A percentile compares a stretch with the other conserved stretches of the same genome.
Conservation (phyloP, 2,888 invertebrate species). For the Amiota minor region DNA sequence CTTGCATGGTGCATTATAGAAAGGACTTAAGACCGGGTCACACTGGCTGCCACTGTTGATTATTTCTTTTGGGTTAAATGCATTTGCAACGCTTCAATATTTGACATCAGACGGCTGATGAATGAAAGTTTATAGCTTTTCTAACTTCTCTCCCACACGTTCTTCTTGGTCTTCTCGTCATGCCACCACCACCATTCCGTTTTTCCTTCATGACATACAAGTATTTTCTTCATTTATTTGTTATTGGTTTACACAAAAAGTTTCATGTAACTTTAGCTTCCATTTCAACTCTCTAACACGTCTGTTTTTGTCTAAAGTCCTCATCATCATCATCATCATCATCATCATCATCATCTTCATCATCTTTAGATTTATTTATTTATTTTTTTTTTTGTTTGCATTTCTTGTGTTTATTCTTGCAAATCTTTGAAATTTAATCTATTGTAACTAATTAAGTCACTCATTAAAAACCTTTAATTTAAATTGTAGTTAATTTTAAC, state of each 20-base stretch:
- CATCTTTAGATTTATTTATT: not conserved
- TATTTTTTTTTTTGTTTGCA: too few relatives aligned
- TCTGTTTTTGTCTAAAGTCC: not conserved
- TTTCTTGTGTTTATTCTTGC: slow-evolving; percentile 35
- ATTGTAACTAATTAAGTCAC: slow-evolving; percentile 63
- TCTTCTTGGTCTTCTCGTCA: too few relatives aligned
- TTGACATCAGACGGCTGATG: not conserved
- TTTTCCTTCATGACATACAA: too few relatives aligned
- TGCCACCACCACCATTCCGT: too few relatives aligned
- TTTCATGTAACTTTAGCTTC: too few relatives aligned
- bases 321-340: not conserved
- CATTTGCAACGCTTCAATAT: slow-evolving; percentile 21
- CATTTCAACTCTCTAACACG: too few relatives aligned
- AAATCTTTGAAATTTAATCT: slow-evolving; percentile 65
- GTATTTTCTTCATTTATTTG: too few relatives aligned
- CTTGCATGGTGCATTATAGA: not conserved
- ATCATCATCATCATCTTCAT: not conserved
- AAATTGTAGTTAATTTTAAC: slow-evolving; percentile 56
- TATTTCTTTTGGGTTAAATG: not conserved
- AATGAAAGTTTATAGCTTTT: too few relatives aligned
- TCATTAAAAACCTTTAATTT: slow-evolving; percentile 58
- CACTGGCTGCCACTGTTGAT: too few relatives aligned
- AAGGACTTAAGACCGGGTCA: not conserved
- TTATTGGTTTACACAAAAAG: too few relatives aligned
- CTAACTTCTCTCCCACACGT: too few relatives aligned